Evolutionary conservation across 1,140 invertebrate genomes (phyloP), one percentile per base, ranked within the genome.

Genomic region (Drosophila funebris): DNA sequence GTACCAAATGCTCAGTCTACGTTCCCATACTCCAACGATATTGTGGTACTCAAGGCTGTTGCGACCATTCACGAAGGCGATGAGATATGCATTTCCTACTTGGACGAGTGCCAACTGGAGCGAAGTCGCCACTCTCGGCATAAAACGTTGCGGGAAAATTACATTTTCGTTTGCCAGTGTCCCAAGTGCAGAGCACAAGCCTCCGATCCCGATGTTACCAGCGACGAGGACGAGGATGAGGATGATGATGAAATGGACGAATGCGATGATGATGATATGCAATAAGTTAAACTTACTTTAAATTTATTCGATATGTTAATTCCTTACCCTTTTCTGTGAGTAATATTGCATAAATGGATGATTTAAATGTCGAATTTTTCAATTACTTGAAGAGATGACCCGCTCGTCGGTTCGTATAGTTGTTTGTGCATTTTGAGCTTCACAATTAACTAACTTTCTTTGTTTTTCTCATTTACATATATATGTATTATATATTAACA

Each of bases 1-100:
- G 90, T 93, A 0, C 97, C 98, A 4, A 99, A 98, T 93, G 97
- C 97, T 2, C 94, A 95, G 82, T 94, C 96, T 0, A 95, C 95
- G 14, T 99, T 99, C 90, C 95, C 96, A 1, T 94, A 97, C 85
- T 97, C 97, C 52, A 97, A 97, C 87, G 95, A 95, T 78, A 94
- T 94, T 31, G 92, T 99, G 57, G 95, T 95, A 4, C 83, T 99
- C 41, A 95, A 95, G 64, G 97, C 97, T 3, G 82, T 94, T 2
- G 93, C 93, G 48, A 94, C 96, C 60, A 98, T 99, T 64, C 81
- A 93, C 69, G 93, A 94, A 4, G 97, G 95, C 11, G 96, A 99
- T 72, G 97, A 99, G 93, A 97, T 99, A 71, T 96, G 94, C 73
- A 98, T 98, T 77, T 96, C 96, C 63, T 99, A 99, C 92, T 93